Evolutionary conservation across 2,888 invertebrate genomes (phyloP), one percentile per base, ranked within the genome.

Genomic region (Campoletis raptor): DNA sequence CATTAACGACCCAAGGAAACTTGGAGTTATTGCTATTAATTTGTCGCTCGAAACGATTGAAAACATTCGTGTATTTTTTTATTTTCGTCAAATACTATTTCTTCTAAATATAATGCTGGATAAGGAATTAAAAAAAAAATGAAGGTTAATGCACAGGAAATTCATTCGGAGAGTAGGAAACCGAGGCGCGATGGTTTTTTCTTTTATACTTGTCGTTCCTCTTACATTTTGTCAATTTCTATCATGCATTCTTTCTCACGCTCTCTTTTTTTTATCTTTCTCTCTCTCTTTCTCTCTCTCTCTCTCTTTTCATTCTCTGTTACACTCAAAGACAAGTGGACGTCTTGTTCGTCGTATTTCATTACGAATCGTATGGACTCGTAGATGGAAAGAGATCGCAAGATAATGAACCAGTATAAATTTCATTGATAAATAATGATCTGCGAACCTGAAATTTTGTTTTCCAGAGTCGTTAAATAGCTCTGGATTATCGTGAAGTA

Each of bases 291-390:
- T 52, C 54, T 76, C 64, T 76, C 83, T 66, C 76, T 83, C 85
- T 83, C 67, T 54, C 67, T 64, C 57, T 73, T 45, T 69, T 73
- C 40, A 30, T 73, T 77, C 61, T 70, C 54, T 61, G 52, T 80
- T 80, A 79, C 79, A 52, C 81, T 83, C 81, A 81, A 69, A 79
- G 77, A 81, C 83, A 78, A 70, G 85, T 83, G 83, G 83, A 80
- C 85, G 78, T 89, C 82, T 87, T 88, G 78, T 86, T 86, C 78
- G 67, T 83, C 77, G 67, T 90, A 84, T 87, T 85, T 86, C 80
- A 40, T 37, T 64, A 30, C 67, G 81, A 85, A 78, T 89, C 81
- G 78, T 88, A 85, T 87, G 88, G 87, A 88, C 72, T 64, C 78
- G 30, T 48, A 21, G 66, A n/a, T 36, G 74, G 73, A 73, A 66